Percentiles rank a stretch among this genome's conserved stretches.
Conservation (phyloP, 1,140 invertebrate species). For the Lucilia sericata region DNA sequence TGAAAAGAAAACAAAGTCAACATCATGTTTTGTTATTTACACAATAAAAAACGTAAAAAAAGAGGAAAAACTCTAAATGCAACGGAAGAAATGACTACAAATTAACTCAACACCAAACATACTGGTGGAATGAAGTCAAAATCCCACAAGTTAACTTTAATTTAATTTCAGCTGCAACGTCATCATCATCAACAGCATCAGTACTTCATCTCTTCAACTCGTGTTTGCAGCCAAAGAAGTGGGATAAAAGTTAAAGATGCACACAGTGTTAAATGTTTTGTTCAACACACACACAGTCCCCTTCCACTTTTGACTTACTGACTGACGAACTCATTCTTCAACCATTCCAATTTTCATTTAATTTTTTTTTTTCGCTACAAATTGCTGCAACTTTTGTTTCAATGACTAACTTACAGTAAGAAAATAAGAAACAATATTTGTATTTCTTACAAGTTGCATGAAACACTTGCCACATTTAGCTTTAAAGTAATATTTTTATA, state of each 20-base stretch:
- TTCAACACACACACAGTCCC: neutral
- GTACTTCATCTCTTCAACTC: neutral
- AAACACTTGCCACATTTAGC: neutral
- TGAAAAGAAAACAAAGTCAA: neutral
- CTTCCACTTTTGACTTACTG: neutral
- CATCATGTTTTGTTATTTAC: neutral
- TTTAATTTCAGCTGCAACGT: neutral
- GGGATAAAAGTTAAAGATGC: neutral
- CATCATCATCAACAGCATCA: neutral
- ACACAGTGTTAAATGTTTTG: neutral
- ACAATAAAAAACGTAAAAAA: neutral
- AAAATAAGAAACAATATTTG: neutral
- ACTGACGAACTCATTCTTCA: neutral
- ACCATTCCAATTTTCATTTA: neutral
- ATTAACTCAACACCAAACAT: constrained; percentile 6
- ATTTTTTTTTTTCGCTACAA: neutral
- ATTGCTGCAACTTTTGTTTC: neutral
- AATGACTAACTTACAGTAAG: neutral
- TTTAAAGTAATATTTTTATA: neutral
- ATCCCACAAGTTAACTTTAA: neutral
- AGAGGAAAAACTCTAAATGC: neutral
- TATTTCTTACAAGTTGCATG: constrained; percentile 16
- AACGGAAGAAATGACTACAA: neutral
- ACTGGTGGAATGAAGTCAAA: neutral
- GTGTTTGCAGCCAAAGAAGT: neutral